Conservation (phyloP, 2,888 invertebrate species). For the Cantharis rufa region DNA sequence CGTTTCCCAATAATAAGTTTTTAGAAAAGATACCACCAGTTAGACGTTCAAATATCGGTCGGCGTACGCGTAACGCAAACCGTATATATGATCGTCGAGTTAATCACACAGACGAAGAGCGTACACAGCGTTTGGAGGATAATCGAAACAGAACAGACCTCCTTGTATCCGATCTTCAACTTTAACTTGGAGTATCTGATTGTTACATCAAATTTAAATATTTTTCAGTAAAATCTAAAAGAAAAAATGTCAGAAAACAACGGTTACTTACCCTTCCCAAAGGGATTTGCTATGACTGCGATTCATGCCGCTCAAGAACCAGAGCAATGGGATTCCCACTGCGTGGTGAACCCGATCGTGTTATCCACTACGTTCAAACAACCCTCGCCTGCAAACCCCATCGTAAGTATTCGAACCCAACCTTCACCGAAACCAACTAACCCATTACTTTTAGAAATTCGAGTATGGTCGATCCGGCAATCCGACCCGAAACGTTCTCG, state of each 20-base stretch:
- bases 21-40: no score
- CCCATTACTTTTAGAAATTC: conserved; percentile 66
- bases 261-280: conserved; percentile 62
- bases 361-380: conserved; percentile 93
- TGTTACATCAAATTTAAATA: no score
- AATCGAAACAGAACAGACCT: no score
- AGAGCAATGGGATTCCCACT: conserved; percentile 81
- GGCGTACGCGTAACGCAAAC: no score
- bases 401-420: conserved; percentile 60
- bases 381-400: conserved; percentile 78
- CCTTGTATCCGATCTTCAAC: no score
- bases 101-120: no score
- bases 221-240: background rate
- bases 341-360: conserved; percentile 89
- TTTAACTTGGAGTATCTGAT: no score
- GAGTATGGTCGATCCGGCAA: conserved; percentile 95
- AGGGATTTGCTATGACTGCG: conserved; percentile 85
- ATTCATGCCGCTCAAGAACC: conserved; percentile 93
- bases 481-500: conserved; percentile 87
- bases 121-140: no score
- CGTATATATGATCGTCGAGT: no score
- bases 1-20: no score
- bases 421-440: background rate
- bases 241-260: conserved; percentile 9
- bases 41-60: no score